Evolutionary conservation across 2,797 vertebrate genomes (phyloP), one percentile per base, ranked within the genome.

Genomic region (Acropternis orthonyx): DNA sequence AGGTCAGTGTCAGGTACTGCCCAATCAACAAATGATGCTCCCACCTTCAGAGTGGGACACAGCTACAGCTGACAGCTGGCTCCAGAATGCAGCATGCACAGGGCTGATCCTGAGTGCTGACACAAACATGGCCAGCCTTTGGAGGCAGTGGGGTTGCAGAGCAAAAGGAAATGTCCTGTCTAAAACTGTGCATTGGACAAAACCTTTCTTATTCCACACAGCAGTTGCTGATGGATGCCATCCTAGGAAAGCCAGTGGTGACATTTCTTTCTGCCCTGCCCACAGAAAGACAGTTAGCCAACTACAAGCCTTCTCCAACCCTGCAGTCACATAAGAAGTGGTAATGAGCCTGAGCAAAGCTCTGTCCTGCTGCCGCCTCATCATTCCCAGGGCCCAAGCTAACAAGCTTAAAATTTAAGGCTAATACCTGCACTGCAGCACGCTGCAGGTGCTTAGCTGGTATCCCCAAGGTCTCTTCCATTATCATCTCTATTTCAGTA

Each of bases 11-110:
- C 4, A 2, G 30, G 28, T 54, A 23, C 43, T 46, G 37, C n/a
- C 39, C 36, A 23, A 43, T 13, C 27, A 58, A 36, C 32, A 52
- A 55, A 28, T 12, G 39, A 73, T 44, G 39, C 17, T 88, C 17
- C 37, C 36, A 12, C 15, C 28, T 79, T 59, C 56, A 51, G n/a
- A 48, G 22, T 3, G 1, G 22, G 24, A 20, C 48, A n/a, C 17
- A 6, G 3, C 18, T 44, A n/a, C 5, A 4, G 52, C 12, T 23
- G 24, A 21, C 28, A 67, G 8, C 49, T 26, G 20, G n/a, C 39
- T 72, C 24, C 4, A 3, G 58, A 81, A 56, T 4, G 0, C 36
- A 71, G 71, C 3, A 1, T 2, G 1, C 0, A 0, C 28, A 14
- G 41, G 52, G 28, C 46, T 46, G 24, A 65, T 51, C 62, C 74